Conservation (phyloP, 2,888 invertebrate genomes). For the Steinernema hermaphroditum region DNA sequence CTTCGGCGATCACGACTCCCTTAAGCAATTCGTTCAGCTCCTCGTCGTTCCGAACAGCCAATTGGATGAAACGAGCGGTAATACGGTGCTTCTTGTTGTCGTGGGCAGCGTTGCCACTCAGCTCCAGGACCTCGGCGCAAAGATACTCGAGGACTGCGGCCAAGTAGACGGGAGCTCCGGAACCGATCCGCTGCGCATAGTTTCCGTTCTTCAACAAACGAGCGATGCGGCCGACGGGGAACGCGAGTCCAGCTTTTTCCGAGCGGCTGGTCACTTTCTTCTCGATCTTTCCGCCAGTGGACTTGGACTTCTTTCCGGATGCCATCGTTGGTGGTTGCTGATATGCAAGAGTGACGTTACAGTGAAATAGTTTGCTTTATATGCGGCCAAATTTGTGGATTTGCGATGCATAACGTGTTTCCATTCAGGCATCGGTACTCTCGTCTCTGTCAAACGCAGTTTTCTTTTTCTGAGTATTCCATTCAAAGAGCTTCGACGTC, state of each 20-base stretch:
- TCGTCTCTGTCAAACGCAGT: too few relatives aligned
- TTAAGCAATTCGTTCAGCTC: background rate
- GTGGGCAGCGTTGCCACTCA: background rate
- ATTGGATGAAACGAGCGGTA: background rate
- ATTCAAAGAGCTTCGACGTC: too few relatives aligned
- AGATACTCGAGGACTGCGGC: conserved; percentile 21
- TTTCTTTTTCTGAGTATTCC: too few relatives aligned
- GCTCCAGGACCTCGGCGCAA: conserved; percentile 7
- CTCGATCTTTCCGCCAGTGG: too few relatives aligned
- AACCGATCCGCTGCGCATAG: background rate
- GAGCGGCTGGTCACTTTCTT: too few relatives aligned
- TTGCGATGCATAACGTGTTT: too few relatives aligned
- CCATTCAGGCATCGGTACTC: too few relatives aligned
- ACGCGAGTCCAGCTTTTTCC: background rate
- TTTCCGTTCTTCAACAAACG: background rate
- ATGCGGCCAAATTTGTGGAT: too few relatives aligned
- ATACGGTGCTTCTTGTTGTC: background rate
- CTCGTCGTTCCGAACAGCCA: conserved; percentile 15
- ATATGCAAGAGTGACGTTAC: too few relatives aligned
- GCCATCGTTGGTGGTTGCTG: too few relatives aligned
- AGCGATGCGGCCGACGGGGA: conserved; percentile 16
- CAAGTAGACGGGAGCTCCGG: conserved; percentile 4
- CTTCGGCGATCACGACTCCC: background rate
- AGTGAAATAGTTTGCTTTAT: too few relatives aligned
- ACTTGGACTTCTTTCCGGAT: too few relatives aligned